Evolutionary conservation across 2,113 vertebrate genomes (phyloP).

Genomic region (Upupa epops): DNA sequence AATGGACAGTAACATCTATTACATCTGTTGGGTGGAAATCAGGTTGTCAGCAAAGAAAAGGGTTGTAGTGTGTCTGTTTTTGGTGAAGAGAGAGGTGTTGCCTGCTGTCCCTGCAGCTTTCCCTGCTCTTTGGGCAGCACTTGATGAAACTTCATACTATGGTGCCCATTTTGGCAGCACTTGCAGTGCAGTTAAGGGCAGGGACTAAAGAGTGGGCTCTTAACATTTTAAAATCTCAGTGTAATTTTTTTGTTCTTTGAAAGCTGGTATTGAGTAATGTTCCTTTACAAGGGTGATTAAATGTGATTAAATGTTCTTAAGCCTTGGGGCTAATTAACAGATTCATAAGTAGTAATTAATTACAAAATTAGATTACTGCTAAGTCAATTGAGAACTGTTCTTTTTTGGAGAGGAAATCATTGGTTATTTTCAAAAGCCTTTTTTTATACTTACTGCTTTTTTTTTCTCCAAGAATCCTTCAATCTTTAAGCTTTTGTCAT

Average conservation of each 20-base stretch:
- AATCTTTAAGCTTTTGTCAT: background rate
- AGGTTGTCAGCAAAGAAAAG: slow-evolving; percentile 8
- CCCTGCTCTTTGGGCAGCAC: background rate
- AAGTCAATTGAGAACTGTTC: background rate
- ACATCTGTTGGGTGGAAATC: slow-evolving; percentile 27
- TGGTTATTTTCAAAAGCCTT: background rate
- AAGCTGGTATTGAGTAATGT: background rate
- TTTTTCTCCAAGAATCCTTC: background rate
- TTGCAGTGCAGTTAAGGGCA: background rate
- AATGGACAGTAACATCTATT: background rate
- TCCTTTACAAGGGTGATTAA: slow-evolving; percentile 19
- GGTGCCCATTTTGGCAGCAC: background rate
- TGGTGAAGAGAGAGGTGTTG: background rate
- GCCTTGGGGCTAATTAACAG: slow-evolving; percentile 5
- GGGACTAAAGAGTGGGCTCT: background rate
- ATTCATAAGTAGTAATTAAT: background rate
- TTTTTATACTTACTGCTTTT: background rate
- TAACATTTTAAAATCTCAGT: background rate
- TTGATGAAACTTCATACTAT: background rate
- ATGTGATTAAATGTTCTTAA: background rate
- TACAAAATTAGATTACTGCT: slow-evolving; percentile 16
- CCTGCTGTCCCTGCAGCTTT: background rate
- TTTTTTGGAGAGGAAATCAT: background rate
- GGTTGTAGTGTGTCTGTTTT: background rate
- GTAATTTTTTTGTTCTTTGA: slow-evolving; percentile 3